Conservation (phyloP, 2,888 invertebrate species). For the Eupithecia subumbrata region DNA sequence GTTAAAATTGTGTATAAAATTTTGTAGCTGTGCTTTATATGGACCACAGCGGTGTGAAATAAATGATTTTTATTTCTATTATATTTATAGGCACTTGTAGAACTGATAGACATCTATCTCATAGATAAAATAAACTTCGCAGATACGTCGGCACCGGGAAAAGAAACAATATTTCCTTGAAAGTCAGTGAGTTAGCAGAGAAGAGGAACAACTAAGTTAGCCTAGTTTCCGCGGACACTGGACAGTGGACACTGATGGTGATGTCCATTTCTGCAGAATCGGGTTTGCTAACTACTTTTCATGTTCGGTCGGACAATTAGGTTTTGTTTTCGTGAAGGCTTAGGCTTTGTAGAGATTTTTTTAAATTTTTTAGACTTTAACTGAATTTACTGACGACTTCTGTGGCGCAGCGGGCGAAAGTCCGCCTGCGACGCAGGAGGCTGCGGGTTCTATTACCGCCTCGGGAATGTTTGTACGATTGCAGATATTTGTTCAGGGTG, state of each 20-base stretch:
- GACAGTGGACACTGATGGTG: too few relatives aligned
- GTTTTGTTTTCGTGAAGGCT: slow-evolving; percentile 34
- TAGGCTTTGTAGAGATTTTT: neutral
- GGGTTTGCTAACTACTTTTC: slow-evolving; percentile 39
- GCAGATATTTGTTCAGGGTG: too few relatives aligned
- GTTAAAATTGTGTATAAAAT: too few relatives aligned
- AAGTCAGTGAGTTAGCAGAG: slow-evolving; percentile 35
- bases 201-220: slow-evolving; percentile 49
- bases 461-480: too few relatives aligned
- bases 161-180: slow-evolving; percentile 23
- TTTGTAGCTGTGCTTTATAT: too few relatives aligned
- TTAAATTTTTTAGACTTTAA: neutral
- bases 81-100: neutral
- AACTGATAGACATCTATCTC: neutral
- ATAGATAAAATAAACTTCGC: slow-evolving; percentile 1
- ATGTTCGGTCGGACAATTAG: slow-evolving; percentile 41
- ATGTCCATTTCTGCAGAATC: slow-evolving; percentile 55
- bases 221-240: slow-evolving; percentile 47
- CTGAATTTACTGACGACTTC: too few relatives aligned
- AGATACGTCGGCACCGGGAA: neutral
- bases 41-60: too few relatives aligned
- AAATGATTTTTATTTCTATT: too few relatives aligned
- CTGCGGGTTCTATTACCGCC: too few relatives aligned
- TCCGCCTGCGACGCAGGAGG: too few relatives aligned
- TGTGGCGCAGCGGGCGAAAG: too few relatives aligned